Evolutionary conservation across 2,797 vertebrate genomes (phyloP).

Genomic region (Neosalanx taihuensis): DNA sequence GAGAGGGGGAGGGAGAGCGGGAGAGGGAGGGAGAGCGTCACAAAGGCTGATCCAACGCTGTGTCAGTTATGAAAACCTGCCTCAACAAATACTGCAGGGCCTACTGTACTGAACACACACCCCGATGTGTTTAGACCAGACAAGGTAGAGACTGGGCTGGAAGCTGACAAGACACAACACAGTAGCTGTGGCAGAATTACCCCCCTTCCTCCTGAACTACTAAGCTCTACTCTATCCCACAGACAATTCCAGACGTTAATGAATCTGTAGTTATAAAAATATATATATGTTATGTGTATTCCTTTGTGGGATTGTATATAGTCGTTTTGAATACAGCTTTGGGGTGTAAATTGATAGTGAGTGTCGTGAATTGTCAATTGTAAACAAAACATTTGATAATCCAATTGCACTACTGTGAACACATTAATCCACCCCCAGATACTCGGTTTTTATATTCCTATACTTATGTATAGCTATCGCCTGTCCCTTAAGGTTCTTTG

Average conservation of each 20-base stretch:
- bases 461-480: no score
- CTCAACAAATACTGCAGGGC: conserved; percentile 54
- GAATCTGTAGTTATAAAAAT: neutral
- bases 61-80: conserved; percentile 70
- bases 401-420: no score
- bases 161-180: conserved; percentile 15
- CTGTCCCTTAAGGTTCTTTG: no score
- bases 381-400: no score
- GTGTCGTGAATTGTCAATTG: no score
- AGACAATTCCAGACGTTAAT: neutral
- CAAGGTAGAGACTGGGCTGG: neutral
- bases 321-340: no score
- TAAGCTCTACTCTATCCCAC: neutral
- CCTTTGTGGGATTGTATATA: no score
- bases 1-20: neutral
- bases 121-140: conserved; percentile 33
- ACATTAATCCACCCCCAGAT: no score
- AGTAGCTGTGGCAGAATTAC: conserved; percentile 1
- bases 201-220: no score
- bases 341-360: no score
- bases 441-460: no score
- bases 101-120: conserved; percentile 43
- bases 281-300: no score
- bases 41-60: conserved; percentile 62
- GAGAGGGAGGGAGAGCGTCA: conserved; percentile 44